A percentile compares a stretch with the other conserved stretches of the same genome.
phyloP scores from a whole-genome alignment of 2,888 invertebrate species.

The Oligia fasciuncula region DNA sequence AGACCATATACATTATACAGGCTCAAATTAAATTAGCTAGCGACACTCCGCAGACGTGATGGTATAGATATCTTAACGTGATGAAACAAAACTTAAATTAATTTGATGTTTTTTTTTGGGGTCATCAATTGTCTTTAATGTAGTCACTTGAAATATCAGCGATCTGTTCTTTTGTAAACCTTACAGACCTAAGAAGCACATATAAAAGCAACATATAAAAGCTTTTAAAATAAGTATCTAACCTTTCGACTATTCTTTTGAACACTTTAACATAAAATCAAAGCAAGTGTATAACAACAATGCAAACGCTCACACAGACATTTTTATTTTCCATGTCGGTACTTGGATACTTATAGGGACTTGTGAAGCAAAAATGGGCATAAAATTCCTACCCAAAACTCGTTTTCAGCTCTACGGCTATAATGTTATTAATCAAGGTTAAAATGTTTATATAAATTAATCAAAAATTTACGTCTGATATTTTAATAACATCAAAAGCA shows the following conservation, averaged over 20 bases:
- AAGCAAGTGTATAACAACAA: neutral
- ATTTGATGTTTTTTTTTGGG: too few species aligned
- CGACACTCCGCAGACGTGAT: too few species aligned
- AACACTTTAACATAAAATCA: neutral
- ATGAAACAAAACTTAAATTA: too few species aligned
- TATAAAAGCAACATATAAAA: too few species aligned
- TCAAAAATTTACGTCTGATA: neutral
- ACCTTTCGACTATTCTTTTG: neutral
- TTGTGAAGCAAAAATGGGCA: neutral
- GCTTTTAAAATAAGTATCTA: neutral
- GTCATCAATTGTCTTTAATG: too few species aligned
- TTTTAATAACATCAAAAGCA: slow-evolving; percentile 4
- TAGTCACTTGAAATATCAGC: too few species aligned
- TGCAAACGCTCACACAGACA: neutral
- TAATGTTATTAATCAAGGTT: neutral
- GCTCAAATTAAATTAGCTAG: too few species aligned
- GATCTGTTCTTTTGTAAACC: too few species aligned
- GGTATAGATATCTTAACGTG: too few species aligned
- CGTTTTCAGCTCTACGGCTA: neutral
- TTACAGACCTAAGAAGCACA: too few species aligned
- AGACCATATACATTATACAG: neutral
- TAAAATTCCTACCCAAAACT: too few species aligned
- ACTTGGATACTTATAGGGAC: neutral
- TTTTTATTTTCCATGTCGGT: neutral
- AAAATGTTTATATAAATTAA: slow-evolving; percentile 13